Evolutionary conservation across 1,140 invertebrate species (phyloP), one percentile per base, ranked within the genome.

Genomic region (Neodiprion lecontei): DNA sequence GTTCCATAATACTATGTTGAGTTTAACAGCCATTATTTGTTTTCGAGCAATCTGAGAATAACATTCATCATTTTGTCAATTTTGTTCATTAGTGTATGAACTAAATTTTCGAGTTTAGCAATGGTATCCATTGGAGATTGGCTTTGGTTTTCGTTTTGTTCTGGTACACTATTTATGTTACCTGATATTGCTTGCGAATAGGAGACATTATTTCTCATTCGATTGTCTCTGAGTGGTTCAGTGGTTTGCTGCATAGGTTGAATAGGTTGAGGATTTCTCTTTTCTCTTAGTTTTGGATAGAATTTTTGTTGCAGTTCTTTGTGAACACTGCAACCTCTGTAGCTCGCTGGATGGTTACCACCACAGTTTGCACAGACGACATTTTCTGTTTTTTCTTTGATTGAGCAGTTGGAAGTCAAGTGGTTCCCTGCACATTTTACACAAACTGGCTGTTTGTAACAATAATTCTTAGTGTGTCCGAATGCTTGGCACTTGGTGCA

Each of bases 391-490:
- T 72, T 75, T 7, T 71, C 47, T 78, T 83, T 83, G 66, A 71
- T 67, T 0, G 69, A 1, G 66, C 73, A 78, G 12, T 67, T 67
- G 28, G 48, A 21, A 12, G 72, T 71, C 21, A 1, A n/a, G 50
- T 75, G 77, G 4, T 48, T 69, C 11, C 23, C 50, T 12, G 49
- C 49, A 53, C 76, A 74, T 81, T 84, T 85, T 12, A 87, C 83
- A 70, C 86, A 86, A 12, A 70, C 73, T 23, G 72, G 75, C 28
- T 40, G 11, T 67, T 76, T 79, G 12, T 53, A 76, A 67, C 85
- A 88, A 67, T 86, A 81, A 0, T 74, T 70, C 75, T 84, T 83
- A n/a, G 83, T 83, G 69, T 86, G 85, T 0, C 86, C 84, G 72
- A 76, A 86, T n/a, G 72, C 23, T 78, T 87, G 83, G 73, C 85